Base-by-base conservation (phyloP, 2,888 invertebrate genomes). In the Oscheius sp. region DNA sequence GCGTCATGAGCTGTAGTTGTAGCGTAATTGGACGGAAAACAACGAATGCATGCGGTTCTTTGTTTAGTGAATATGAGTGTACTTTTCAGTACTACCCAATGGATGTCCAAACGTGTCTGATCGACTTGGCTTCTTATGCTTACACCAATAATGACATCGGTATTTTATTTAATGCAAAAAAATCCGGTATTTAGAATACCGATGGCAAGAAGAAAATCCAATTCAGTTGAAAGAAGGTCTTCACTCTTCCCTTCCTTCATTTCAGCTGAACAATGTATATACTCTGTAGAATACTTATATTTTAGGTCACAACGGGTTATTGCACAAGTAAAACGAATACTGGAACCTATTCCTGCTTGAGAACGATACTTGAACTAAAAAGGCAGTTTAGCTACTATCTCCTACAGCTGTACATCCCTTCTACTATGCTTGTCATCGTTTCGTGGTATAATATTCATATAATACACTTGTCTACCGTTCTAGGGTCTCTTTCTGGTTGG, bases 311-410 rank as follows among this genome's bases (percentile, higher is more conserved):
- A 80, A 94, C 94, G 78, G 94, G 94, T 88, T 94, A 94, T 87
- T 95, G 95, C 87, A 94, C 94, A 90, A 94, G 94, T 89, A 94
- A 93, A 89, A 95, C 95, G 68, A 94, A 94, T 87, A 95, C 95
- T 85, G 94, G 95, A 93, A 89, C 87, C 87, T 96, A 96, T 91
- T 95, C 95, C 89, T 97, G 96, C 89, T 90, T 97, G 86, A 93
- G 94, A 89, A 95, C 96, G 85, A 93, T 95, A 89, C 90, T 97
- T 86, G 91, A 93, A 85, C 94, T 97, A 90, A 94, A 95, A 89
- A 90, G 97, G 86, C 95, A 96, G 90, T 96, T 96, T 92, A 94
- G 94, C 89, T 97, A 96, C 91, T 97, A 96, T 90, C 91, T 97
- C 86, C 95, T 97, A 87, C 96, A 96, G 91, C 95, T 96, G 89